Evolutionary conservation across 1,140 invertebrate species (phyloP).

Genomic region (Bilobella aurantiaca): DNA sequence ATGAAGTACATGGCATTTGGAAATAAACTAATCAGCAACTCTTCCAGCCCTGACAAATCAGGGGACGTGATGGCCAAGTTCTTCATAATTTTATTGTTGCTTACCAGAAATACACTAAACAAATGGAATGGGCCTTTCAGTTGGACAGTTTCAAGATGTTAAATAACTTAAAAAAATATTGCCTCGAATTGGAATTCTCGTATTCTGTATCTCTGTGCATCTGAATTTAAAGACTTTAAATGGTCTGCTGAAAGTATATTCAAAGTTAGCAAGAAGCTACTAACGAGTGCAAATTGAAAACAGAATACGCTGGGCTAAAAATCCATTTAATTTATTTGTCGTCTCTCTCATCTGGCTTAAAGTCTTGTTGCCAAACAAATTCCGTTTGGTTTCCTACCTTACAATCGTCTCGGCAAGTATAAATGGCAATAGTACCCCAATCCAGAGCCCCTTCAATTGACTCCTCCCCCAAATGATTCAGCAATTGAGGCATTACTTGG

Average conservation of each 20-base stretch:
- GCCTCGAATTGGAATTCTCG: not conserved
- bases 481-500: slow-evolving; percentile 83
- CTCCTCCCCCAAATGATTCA: slow-evolving; percentile 62
- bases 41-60: not conserved
- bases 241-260: no score
- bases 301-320: not conserved
- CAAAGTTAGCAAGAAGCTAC: not conserved
- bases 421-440: slow-evolving; percentile 78
- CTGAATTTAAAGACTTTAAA: no score
- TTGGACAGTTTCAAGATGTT: not conserved
- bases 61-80: not conserved
- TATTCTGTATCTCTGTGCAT: no score
- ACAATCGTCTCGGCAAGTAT: slow-evolving; percentile 74
- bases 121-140: not conserved
- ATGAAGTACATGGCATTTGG: not conserved
- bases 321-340: not conserved
- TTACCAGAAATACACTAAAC: not conserved
- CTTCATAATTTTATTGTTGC: not conserved
- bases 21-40: not conserved
- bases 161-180: not conserved
- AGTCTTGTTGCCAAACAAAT: slow-evolving; percentile 82
- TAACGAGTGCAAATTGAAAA: not conserved
- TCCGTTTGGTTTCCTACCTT: slow-evolving; percentile 57
- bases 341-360: slow-evolving; percentile 38
- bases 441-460: slow-evolving; percentile 62